These are phyloP conservation scores for Abrostola triplasia DNA, from an alignment of 2,888 invertebrate genomes.

Conservation along the genomic window DNA sequence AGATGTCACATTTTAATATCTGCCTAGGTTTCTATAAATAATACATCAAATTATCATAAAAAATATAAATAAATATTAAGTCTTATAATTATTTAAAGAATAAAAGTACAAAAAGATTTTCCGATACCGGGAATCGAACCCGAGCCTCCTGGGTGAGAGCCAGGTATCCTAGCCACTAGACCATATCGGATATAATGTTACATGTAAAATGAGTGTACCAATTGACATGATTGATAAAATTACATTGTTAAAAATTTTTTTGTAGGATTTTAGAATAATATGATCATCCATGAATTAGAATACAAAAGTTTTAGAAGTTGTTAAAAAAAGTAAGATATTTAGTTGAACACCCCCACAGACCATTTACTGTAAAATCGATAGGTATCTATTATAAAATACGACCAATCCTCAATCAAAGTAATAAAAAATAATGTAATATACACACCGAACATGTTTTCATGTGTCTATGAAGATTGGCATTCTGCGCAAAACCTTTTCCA, in stretches of 20 bases:
- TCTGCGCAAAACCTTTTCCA: conserved; percentile 55
- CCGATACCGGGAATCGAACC: conserved; percentile 90
- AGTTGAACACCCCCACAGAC: too few species aligned
- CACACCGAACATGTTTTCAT: conserved; percentile 64
- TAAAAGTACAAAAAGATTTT: conserved; percentile 59
- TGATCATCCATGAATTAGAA: too few species aligned
- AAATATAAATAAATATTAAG: background rate
- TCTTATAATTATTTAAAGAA: background rate
- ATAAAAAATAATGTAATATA: background rate
- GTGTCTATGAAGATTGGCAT: conserved; percentile 62
- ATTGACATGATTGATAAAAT: background rate
- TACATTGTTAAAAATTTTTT: background rate
- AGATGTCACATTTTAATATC: conserved; percentile 56
- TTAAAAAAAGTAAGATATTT: too few species aligned
- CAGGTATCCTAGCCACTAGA: conserved; percentile 92
- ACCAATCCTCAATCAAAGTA: background rate
- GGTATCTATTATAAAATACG: too few species aligned
- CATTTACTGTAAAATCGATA: too few species aligned
- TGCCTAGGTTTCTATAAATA: conserved; percentile 21
- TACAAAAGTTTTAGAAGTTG: too few species aligned
- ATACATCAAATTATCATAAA: background rate
- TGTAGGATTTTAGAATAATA: background rate
- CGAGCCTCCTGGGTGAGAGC: conserved; percentile 91
- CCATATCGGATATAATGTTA: conserved; percentile 73
- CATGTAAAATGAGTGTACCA: fast-evolving